Base-by-base conservation (phyloP, 2,888 invertebrate species). In the Lasioglossum marginatum region DNA sequence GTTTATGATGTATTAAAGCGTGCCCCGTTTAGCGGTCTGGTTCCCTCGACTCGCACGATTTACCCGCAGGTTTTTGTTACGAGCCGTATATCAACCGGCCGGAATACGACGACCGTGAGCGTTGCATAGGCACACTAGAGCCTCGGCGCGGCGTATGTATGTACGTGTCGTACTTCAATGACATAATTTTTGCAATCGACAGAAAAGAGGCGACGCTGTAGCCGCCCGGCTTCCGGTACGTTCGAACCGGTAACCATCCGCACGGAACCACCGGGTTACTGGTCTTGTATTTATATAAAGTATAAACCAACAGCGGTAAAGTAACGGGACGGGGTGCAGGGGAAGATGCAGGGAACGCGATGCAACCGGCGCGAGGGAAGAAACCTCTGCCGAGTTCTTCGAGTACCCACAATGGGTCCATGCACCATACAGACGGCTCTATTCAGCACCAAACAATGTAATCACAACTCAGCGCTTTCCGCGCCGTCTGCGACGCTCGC, bases 401-500 rank as follows among this genome's bases (percentile, higher is more conserved):
- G 70, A 83, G 86, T 88, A 87, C 85, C 76, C 90, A 91, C 92
- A 92, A 91, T 91, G 89, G 89, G 87, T 89, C 90, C 90, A 85
- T 89, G 91, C 89, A 87, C 87, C 81, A 88, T 91, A 90, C 91
- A 92, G 91, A 92, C 92, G 91, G 90, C 92, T 93, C 92, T 92
- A 93, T 92, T 93, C 92, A 93, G 81, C 87, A 89, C 85, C 92
- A 89, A 92, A 93, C 93, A 93, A 93, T 93, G 91, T 91, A 92
- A 93, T 93, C 93, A 93, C 93, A 93, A 92, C 93, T 93, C 93
- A 93, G 93, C 93, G 90, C 82, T 93, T 93, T 91, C 92, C 92
- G 85, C 89, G 87, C 87, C 83, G 81, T 87, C 79, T 82, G 86
- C 88, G 89, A 90, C 88, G 91, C 80, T 86, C 85, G 77, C 34